Conservation (phyloP, 2,888 invertebrate species). For the Acleris laterana region DNA sequence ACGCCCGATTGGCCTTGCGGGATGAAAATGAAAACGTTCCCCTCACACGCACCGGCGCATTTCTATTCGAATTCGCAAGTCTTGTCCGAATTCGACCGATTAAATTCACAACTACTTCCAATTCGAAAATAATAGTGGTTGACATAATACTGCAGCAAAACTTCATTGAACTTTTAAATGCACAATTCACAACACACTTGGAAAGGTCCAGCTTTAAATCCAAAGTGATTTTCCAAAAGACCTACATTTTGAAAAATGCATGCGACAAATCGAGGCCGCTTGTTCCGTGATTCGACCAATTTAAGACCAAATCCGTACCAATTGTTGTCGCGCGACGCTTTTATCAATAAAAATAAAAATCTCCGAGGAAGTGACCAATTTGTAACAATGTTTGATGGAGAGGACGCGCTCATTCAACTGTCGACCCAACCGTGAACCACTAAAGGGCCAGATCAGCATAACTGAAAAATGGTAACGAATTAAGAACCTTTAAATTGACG, state of each 20-base stretch:
- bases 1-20: constrained; percentile 16
- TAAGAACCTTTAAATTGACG: constrained; percentile 34
- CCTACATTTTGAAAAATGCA: constrained; percentile 20
- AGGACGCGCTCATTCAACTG: constrained; percentile 12
- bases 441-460: constrained; percentile 6
- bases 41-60: constrained; percentile 10
- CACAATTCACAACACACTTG: no score
- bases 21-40: constrained; percentile 16
- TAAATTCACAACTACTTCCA: neutral
- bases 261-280: constrained; percentile 31
- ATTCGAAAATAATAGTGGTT: neutral
- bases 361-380: constrained; percentile 79
- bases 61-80: neutral
- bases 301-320: constrained; percentile 76
- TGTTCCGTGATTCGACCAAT: constrained; percentile 63
- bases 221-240: constrained; percentile 10
- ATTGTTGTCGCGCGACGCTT: constrained; percentile 72
- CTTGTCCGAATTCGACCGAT: neutral
- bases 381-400: constrained; percentile 56
- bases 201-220: constrained; percentile 1
- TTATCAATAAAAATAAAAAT: constrained; percentile 83
- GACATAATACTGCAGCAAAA: no score
- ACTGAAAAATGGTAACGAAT: constrained; percentile 9
- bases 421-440: constrained; percentile 1
- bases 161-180: neutral